These are phyloP conservation scores for Cancer borealis DNA, from an alignment of 2,888 invertebrate species.

Conservation along the genomic window DNA sequence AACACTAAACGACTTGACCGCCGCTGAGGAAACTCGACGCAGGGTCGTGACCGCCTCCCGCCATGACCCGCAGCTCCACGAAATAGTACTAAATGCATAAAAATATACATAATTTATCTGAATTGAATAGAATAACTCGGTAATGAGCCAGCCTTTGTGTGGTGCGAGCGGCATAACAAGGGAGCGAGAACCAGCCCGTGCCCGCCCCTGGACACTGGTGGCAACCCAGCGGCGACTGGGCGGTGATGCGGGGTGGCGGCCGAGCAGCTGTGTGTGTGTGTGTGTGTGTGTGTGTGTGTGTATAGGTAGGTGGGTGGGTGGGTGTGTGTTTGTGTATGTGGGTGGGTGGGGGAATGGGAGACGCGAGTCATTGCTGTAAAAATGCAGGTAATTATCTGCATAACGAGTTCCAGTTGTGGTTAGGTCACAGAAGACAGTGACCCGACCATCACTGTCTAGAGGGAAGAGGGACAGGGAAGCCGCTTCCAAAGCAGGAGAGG, in stretches of 20 bases:
- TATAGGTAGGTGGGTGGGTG: not conserved
- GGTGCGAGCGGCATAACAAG: not conserved
- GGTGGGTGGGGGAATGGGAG: not conserved
- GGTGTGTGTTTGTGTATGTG: not conserved
- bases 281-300: not conserved
- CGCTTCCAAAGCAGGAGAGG: not conserved
- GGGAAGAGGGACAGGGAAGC: not conserved
- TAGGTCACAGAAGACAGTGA: not conserved
- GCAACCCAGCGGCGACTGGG: not conserved
- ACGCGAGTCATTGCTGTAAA: not conserved
- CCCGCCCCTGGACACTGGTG: not conserved
- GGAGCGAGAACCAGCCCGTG: conserved; percentile 2
- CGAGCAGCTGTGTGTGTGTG: not conserved
- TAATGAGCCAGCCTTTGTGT: conserved; percentile 14
- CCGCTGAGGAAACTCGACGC: not conserved
- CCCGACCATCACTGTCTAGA: not conserved
- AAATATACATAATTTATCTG: not conserved
- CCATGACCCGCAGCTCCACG: not conserved
- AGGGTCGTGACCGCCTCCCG: not conserved
- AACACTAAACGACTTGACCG: not conserved
- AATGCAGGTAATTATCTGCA: not conserved
- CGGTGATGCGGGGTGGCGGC: not conserved
- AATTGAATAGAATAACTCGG: conserved; percentile 3
- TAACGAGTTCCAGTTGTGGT: conserved; percentile 10
- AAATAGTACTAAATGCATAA: not conserved